These are phyloP conservation scores for Epistrophella euchroma DNA, from an alignment of 2,888 invertebrate species.

Conservation along the genomic window DNA sequence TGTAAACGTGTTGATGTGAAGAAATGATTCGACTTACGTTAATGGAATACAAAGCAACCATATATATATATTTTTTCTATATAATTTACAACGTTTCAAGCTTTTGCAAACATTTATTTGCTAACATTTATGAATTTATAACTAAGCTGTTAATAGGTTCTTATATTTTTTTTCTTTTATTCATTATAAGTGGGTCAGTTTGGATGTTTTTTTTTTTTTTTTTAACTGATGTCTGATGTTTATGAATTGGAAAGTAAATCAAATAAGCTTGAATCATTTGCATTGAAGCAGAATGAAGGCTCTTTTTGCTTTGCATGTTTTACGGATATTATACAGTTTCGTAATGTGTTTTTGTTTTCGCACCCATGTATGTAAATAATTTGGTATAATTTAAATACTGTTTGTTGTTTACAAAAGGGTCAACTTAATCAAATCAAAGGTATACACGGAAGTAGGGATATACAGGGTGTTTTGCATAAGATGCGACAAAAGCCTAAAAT, in stretches of 20 bases:
- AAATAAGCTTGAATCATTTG: constrained; percentile 35
- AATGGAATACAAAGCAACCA: constrained; percentile 51
- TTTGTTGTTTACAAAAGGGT: background rate
- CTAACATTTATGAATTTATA: constrained; percentile 8
- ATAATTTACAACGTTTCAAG: constrained; percentile 4
- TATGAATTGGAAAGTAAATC: constrained; percentile 28
- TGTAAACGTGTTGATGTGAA: constrained; percentile 56
- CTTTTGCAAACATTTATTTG: constrained; percentile 31
- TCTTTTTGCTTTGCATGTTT: constrained; percentile 40
- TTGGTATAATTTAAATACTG: background rate
- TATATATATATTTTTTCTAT: background rate
- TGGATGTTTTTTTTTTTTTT: background rate
- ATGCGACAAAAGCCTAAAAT: no score
- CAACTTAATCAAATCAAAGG: background rate
- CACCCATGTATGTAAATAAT: background rate
- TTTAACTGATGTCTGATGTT: background rate
- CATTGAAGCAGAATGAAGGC: constrained; percentile 45
- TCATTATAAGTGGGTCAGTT: constrained; percentile 35
- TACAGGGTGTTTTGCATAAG: no score
- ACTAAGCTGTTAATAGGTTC: background rate
- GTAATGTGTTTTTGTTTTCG: background rate
- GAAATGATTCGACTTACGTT: constrained; percentile 56
- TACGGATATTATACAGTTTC: background rate
- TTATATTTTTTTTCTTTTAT: background rate
- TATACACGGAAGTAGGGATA: background rate